A percentile compares a stretch with the other conserved stretches of the same genome.
phyloP scores from a whole-genome alignment of 2,797 vertebrate genomes.

The Coregonus suidteri region DNA sequence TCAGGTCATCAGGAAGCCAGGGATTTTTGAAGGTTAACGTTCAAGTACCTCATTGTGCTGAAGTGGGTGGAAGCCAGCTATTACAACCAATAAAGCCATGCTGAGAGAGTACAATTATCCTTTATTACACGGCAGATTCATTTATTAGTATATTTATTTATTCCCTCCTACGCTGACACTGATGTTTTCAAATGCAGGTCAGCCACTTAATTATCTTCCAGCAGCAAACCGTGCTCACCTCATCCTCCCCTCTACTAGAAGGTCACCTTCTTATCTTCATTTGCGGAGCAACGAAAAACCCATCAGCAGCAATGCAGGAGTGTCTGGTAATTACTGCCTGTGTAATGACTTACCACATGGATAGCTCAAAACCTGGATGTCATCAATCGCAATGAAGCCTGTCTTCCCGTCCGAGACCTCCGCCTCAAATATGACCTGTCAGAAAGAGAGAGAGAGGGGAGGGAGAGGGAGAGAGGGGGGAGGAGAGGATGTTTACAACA shows the following conservation, averaged over 20 bases:
- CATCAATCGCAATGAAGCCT: slow-evolving; percentile 97
- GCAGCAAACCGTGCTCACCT: slow-evolving; percentile 20
- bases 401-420: slow-evolving; percentile 90
- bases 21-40: background rate
- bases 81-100: background rate
- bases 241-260: slow-evolving; percentile 27
- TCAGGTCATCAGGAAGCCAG: too few species aligned
- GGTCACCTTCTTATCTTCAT: slow-evolving; percentile 77
- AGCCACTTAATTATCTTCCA: slow-evolving; percentile 33
- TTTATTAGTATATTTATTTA: background rate
- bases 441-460: background rate
- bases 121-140: background rate
- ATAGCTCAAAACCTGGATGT: slow-evolving; percentile 98
- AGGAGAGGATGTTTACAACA: background rate
- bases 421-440: slow-evolving; percentile 97
- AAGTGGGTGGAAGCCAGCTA: background rate
- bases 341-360: slow-evolving; percentile 84
- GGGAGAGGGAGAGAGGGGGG: background rate
- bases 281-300: slow-evolving; percentile 72
- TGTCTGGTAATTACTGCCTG: slow-evolving; percentile 18
- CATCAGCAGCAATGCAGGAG: slow-evolving; percentile 66
- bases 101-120: background rate
- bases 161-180: background rate
- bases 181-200: background rate
- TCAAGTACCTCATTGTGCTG: background rate